phyloP scores from a whole-genome alignment of 2,888 invertebrate genomes.

The Drosophila phalerata region DNA sequence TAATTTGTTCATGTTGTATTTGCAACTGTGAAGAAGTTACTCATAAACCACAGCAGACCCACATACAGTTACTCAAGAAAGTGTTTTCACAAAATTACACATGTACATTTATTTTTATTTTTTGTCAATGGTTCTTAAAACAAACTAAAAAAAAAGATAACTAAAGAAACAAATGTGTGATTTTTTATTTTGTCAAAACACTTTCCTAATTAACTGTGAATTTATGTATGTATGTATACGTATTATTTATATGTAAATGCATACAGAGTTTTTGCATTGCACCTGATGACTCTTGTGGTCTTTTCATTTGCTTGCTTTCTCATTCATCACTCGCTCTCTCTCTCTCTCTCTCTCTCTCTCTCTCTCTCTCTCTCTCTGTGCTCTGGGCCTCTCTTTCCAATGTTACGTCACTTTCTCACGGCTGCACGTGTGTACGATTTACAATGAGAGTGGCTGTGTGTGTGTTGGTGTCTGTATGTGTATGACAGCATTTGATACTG shows the following conservation, averaged over 20 bases:
- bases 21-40: slow-evolving; percentile 15
- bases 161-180: too few relatives aligned
- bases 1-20: slow-evolving; percentile 12
- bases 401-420: slow-evolving; percentile 82
- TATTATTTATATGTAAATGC: neutral
- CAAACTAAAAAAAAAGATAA: too few relatives aligned
- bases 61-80: neutral
- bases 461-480: slow-evolving; percentile 23
- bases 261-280: slow-evolving; percentile 20
- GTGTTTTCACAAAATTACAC: too few relatives aligned
- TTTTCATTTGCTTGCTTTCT: slow-evolving; percentile 36
- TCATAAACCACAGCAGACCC: slow-evolving; percentile 10
- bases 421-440: slow-evolving; percentile 67
- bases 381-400: slow-evolving; percentile 62
- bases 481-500: slow-evolving; percentile 25
- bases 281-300: slow-evolving; percentile 33
- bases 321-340: slow-evolving; percentile 37
- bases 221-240: too few relatives aligned
- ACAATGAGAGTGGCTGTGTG: slow-evolving; percentile 33
- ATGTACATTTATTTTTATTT: too few relatives aligned
- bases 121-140: too few relatives aligned
- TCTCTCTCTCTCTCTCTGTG: slow-evolving; percentile 37
- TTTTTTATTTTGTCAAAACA: too few relatives aligned
- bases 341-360: slow-evolving; percentile 39
- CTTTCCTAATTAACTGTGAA: too few relatives aligned